Evolutionary conservation across 2,113 vertebrate genomes (phyloP).

Genomic region (Edolisoma coerulescens): DNA sequence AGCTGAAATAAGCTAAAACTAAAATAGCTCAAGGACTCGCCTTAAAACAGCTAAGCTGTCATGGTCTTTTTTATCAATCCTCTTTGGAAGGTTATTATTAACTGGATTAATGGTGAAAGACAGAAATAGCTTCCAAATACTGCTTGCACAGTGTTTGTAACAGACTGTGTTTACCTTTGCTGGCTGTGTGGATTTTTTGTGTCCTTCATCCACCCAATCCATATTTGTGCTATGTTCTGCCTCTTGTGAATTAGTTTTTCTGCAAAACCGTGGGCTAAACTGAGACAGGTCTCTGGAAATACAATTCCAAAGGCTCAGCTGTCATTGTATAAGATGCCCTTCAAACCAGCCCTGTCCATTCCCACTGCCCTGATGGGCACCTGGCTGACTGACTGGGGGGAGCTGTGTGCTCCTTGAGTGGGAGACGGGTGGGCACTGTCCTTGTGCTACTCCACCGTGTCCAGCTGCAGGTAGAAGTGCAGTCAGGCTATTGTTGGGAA

Average conservation of each 20-base stretch:
- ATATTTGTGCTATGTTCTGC: not conserved
- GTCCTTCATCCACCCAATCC: not conserved
- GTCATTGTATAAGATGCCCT: not conserved
- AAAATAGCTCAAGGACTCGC: slow-evolving; percentile 26
- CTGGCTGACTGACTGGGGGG: not conserved
- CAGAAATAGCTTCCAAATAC: slow-evolving; percentile 13
- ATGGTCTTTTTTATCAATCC: slow-evolving; percentile 9
- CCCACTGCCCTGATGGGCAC: not conserved
- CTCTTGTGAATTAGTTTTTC: not conserved
- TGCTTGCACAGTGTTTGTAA: not conserved
- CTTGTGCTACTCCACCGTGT: not conserved
- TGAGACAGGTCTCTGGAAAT: not conserved
- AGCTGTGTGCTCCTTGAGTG: not conserved
- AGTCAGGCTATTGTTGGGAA: not conserved
- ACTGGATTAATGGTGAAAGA: slow-evolving; percentile 13
- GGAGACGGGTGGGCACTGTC: not conserved
- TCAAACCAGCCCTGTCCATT: not conserved
- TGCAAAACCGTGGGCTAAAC: not conserved
- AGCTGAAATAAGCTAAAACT: not conserved
- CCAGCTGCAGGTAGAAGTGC: not conserved
- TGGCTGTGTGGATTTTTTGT: not conserved
- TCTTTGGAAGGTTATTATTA: slow-evolving; percentile 51
- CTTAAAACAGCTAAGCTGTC: slow-evolving; percentile 28
- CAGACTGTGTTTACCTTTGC: not conserved
- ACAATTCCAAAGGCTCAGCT: not conserved